These are phyloP conservation scores for Macroteleia sp. DNA, from an alignment of 2,888 invertebrate genomes.

Conservation along the genomic window DNA sequence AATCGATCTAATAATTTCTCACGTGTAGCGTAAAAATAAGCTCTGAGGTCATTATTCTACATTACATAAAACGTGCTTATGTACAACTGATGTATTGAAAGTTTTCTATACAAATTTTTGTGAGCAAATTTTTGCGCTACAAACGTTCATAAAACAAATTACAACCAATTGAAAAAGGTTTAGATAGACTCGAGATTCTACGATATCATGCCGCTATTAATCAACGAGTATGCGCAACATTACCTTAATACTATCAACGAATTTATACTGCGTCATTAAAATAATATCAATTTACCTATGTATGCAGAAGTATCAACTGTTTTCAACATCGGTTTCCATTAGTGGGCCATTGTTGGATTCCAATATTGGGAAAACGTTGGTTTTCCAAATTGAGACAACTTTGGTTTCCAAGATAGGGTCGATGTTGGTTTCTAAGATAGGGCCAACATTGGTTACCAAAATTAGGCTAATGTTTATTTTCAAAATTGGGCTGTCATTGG, in stretches of 20 bases:
- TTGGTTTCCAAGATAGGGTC: no score
- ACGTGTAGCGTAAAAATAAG: conserved; percentile 3
- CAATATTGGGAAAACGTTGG: no score
- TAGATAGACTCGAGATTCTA: conserved; percentile 10
- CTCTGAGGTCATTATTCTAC: conserved; percentile 10
- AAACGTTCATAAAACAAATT: conserved; percentile 12
- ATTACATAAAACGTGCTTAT: conserved; percentile 19
- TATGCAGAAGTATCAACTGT: no score
- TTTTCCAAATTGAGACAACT: no score
- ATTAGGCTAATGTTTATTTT: no score
- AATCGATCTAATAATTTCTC: conserved; percentile 23
- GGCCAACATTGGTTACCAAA: no score
- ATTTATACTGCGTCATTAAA: conserved; percentile 27
- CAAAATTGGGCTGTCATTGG: no score
- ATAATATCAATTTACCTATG: conserved; percentile 12
- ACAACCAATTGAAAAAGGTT: conserved; percentile 1
- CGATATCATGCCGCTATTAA: conserved; percentile 16
- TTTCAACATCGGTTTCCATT: no score
- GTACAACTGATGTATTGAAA: conserved; percentile 5
- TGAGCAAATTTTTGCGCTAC: neutral
- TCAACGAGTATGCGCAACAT: conserved; percentile 17
- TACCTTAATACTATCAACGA: conserved; percentile 20
- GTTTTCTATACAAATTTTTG: conserved; percentile 1
- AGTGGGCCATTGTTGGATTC: no score
- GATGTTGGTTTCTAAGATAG: no score